Percentiles rank a stretch among this genome's conserved stretches.
Evolutionary conservation across 2,797 vertebrate genomes (phyloP).

Genomic region (Sebastes ruberrimus): DNA sequence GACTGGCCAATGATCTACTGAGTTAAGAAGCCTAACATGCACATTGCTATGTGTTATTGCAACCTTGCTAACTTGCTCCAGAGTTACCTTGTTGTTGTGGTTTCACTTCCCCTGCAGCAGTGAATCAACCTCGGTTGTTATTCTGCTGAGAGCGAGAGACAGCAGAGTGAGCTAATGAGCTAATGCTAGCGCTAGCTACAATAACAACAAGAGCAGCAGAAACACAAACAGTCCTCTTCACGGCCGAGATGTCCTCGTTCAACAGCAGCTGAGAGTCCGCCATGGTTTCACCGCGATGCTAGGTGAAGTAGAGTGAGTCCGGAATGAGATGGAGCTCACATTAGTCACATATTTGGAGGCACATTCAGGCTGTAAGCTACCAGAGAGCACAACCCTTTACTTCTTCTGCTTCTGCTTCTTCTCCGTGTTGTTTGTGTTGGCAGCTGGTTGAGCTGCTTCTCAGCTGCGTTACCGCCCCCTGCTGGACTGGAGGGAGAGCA

Average conservation of each 20-base stretch:
- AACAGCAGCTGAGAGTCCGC: neutral
- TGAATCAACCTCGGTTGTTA: constrained; percentile 41
- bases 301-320: neutral
- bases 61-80: neutral
- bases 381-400: constrained; percentile 25
- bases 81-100: constrained; percentile 46
- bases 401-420: constrained; percentile 43
- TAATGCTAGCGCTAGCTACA: constrained; percentile 61
- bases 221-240: constrained; percentile 16
- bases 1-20: neutral
- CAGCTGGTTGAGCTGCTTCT: neutral
- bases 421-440: constrained; percentile 29
- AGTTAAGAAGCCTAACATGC: neutral
- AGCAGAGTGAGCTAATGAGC: constrained; percentile 47
- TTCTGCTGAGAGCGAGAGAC: constrained; percentile 24
- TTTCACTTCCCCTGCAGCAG: constrained; percentile 41
- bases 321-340: constrained; percentile 3
- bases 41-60: neutral
- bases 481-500: neutral
- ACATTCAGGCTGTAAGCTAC: constrained; percentile 34
- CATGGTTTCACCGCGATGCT: constrained; percentile 25
- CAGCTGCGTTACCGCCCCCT: neutral
- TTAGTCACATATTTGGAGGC: constrained; percentile 53
- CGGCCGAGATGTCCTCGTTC: neutral
- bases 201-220: constrained; percentile 59